Evolutionary conservation across 2,888 invertebrate genomes (phyloP).

Genomic region (Limnephilus lunatus): DNA sequence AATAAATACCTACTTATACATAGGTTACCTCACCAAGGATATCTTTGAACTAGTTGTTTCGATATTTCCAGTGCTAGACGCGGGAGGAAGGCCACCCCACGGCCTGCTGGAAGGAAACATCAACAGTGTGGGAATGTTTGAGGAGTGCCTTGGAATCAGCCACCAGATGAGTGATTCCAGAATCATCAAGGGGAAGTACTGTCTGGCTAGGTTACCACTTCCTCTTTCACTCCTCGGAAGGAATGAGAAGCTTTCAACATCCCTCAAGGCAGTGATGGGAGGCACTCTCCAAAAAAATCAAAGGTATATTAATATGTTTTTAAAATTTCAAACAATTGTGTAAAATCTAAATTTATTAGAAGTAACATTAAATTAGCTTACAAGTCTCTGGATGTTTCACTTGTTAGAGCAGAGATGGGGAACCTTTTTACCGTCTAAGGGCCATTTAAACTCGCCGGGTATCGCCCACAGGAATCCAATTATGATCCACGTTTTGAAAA

Average conservation of each 20-base stretch:
- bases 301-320: background rate
- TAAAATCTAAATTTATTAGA: too few relatives aligned
- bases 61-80: conserved; percentile 55
- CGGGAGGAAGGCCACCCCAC: conserved; percentile 49
- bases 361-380: too few relatives aligned
- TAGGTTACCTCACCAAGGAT: too few relatives aligned
- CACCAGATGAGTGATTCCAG: conserved; percentile 7
- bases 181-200: conserved; percentile 49
- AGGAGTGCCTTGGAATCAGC: conserved; percentile 49
- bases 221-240: background rate
- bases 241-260: background rate
- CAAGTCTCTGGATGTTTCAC: too few relatives aligned
- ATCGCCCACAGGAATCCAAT: too few relatives aligned
- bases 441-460: too few relatives aligned
- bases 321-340: too few relatives aligned
- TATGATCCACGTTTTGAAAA: too few relatives aligned
- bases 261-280: background rate
- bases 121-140: conserved; percentile 54
- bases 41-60: too few relatives aligned
- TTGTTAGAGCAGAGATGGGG: too few relatives aligned
- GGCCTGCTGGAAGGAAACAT: conserved; percentile 55
- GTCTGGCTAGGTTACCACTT: conserved; percentile 26
- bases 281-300: background rate
- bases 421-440: too few relatives aligned
- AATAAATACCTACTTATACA: too few relatives aligned